Base-by-base conservation (phyloP, 2,888 invertebrate genomes). In the Athrips mouffetella region DNA sequence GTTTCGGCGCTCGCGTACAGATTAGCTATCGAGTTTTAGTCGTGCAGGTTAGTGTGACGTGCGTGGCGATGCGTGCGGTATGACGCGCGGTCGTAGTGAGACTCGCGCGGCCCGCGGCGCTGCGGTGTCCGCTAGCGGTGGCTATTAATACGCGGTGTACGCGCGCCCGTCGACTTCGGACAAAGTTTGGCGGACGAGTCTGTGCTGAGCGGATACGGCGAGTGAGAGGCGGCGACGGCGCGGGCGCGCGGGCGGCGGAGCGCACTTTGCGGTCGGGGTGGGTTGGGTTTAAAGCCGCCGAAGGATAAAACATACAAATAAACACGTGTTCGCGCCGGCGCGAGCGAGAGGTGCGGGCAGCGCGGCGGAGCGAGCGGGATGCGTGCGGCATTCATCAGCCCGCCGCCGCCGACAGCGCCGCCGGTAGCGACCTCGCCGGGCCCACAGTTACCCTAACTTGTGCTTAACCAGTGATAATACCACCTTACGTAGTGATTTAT, bases 221-320 rank as follows among this genome's bases (percentile, higher is more conserved):
- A 76, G 75, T 73, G 81, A 76, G 84, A 81, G 80, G 82, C 80
- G 80, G 76, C 79, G 80, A 76, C 79, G 77, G 80, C 76, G 80
- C 79, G 84, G 90, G 89, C 84, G 89, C 89, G 89, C 80, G 86
- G 88, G 87, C 77, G 84, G 83, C 77, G 80, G 84, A 82, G 86
- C 86, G 89, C 83, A 87, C 89, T 90, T 90, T 91, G 91, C 89
- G 91, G 91, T 91, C 89, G 84, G 82, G 85, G 90, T 90, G 91
- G 91, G 91, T 89, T 87, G 91, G 91, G 91, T 91, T 88, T 90
- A 89, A 89, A 89, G 89, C 89, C 89, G 89, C 90, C 89, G 90
- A 90, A 91, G 91, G 91, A 91, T 83, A 89, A 86, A 90, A 89
- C 86, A 89, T 88, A 87, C 89, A 88, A 87, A 87, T 88, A 89